These are phyloP conservation scores for Centropus unirufus DNA, from an alignment of 2,113 vertebrate species.

Conservation along the genomic window DNA sequence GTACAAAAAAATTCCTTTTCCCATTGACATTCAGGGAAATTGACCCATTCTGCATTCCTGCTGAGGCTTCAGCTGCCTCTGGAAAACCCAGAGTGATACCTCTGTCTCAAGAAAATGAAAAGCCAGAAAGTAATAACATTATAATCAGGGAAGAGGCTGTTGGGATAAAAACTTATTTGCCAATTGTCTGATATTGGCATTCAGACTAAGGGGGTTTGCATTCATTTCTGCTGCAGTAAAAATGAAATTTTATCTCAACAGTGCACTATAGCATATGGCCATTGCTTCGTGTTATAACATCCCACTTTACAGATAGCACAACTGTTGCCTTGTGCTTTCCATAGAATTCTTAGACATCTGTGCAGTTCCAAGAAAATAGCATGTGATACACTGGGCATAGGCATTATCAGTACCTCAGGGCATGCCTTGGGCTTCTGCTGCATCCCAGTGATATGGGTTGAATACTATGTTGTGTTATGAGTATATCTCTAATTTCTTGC, in stretches of 20 bases:
- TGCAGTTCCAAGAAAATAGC: neutral
- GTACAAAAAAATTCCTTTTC: neutral
- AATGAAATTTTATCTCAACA: neutral
- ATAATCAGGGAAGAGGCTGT: neutral
- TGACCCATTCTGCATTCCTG: neutral
- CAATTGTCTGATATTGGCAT: neutral
- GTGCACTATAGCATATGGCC: neutral
- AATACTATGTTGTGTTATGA: neutral
- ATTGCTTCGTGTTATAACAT: neutral
- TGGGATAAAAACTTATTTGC: neutral
- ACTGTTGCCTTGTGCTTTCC: neutral
- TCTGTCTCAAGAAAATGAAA: neutral
- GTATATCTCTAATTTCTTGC: neutral
- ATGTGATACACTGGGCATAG: neutral
- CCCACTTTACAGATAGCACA: neutral
- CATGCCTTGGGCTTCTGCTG: neutral
- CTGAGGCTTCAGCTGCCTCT: neutral
- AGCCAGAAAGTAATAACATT: neutral
- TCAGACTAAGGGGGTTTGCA: neutral
- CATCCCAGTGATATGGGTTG: neutral
- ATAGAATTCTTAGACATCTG: neutral
- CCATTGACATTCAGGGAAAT: fast-evolving
- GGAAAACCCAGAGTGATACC: neutral
- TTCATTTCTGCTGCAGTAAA: neutral
- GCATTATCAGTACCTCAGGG: neutral